Base-by-base conservation (phyloP, 53 echinoderm and acorn worm species). In the Luidia sarsii region DNA sequence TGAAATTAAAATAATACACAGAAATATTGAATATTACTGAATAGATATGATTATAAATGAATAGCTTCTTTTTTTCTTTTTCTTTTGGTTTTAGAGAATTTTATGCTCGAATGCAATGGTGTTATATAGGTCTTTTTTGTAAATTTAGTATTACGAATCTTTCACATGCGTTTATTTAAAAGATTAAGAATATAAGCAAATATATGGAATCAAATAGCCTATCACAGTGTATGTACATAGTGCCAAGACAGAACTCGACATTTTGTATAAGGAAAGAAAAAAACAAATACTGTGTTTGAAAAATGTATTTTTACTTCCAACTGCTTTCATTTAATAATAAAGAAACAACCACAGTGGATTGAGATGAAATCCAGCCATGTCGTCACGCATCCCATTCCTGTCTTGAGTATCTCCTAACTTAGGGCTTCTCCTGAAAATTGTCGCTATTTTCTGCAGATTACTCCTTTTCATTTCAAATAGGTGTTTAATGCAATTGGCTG, bases 51-150 rank as follows among this genome's bases (percentile, higher is more conserved):
- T 15, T 4, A 23, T 39, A 50, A 32, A 36, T 24, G 25, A 71
- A 11, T 71, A 36, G 52, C 36, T 36, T 67, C n/a, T n/a, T n/a
- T n/a, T n/a, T n/a, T n/a, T n/a, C n/a, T n/a, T n/a, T n/a, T n/a
- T n/a, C n/a, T n/a, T n/a, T n/a, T n/a, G n/a, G n/a, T 67, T 65
- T 67, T 67, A 67, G 41, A 57, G 29, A 60, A 43, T 75, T 75
- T 60, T 75, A 75, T 75, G 75, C 60, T 75, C 30, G 32, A 60
- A 75, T 75, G 75, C 75, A 75, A 75, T 60, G 60, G 48, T 75
- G 48, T 60, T 75, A 39, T 32, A 25, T 31, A 45, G 60, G 28
- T 31, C 10, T 36, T 63, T 71, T 71, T 53, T 59, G 45, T 41
- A 59, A 39, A 59, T 75, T 75, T 75, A 57, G 75, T 60, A 75